These are phyloP conservation scores for Tricholaema leucomelas DNA, from an alignment of 2,113 vertebrate species.

Conservation along the genomic window DNA sequence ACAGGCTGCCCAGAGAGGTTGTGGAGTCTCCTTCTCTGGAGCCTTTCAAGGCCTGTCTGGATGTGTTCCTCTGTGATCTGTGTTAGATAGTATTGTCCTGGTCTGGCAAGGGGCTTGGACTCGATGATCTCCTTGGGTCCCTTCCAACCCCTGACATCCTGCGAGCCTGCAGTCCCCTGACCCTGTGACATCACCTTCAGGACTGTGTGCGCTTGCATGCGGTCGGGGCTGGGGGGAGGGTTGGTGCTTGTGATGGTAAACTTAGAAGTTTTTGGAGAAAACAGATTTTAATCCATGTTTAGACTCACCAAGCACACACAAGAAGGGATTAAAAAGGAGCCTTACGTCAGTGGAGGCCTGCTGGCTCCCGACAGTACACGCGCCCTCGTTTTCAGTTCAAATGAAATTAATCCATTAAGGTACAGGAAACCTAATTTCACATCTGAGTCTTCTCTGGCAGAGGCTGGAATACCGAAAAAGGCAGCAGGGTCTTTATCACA, in stretches of 20 bases:
- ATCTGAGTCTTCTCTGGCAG: conserved; percentile 31
- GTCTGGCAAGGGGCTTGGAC: too few species aligned
- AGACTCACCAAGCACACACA: not conserved
- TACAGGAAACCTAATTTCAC: conserved; percentile 62
- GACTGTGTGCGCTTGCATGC: not conserved
- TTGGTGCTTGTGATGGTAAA: not conserved
- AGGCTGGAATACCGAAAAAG: conserved; percentile 43
- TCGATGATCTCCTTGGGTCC: too few species aligned
- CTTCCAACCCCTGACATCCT: too few species aligned
- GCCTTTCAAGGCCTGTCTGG: too few species aligned
- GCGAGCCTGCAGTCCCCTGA: too few species aligned
- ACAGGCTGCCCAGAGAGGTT: too few species aligned
- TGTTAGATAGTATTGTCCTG: too few species aligned
- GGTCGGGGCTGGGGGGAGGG: too few species aligned
- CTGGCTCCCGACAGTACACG: not conserved
- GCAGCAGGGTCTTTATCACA: conserved; percentile 58
- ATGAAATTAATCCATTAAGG: conserved; percentile 59
- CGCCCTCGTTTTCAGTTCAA: conserved; percentile 50
- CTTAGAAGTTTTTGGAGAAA: not conserved
- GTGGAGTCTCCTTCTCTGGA: too few species aligned
- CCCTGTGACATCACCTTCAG: not conserved
- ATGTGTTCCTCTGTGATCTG: too few species aligned
- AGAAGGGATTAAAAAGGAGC: not conserved
- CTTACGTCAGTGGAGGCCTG: conserved; percentile 5
- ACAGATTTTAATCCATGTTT: not conserved